phyloP scores from a whole-genome alignment of 1,140 invertebrate genomes.

The Conus ventricosus region DNA sequence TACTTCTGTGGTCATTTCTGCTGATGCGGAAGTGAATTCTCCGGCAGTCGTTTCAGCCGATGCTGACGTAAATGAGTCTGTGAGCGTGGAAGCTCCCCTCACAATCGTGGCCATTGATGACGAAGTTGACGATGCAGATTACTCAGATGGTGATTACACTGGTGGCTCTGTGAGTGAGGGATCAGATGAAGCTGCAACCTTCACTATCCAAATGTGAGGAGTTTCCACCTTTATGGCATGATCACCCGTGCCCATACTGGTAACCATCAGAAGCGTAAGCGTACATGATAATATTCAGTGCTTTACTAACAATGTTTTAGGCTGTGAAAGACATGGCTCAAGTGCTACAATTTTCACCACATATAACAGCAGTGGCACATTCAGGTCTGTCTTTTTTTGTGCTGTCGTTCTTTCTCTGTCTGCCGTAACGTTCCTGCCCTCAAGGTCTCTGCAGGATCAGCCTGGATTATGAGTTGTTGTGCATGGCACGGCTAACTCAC shows the following conservation, averaged over 20 bases:
- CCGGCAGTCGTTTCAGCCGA: neutral
- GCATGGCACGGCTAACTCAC: no score
- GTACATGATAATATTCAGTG: neutral
- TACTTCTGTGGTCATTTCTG: neutral
- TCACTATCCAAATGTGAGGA: neutral
- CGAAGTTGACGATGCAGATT: neutral
- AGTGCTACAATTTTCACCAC: no score
- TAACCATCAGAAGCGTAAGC: no score
- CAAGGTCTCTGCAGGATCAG: no score
- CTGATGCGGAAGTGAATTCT: neutral
- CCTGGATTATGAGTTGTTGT: no score
- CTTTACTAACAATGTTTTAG: neutral
- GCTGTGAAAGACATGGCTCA: neutral
- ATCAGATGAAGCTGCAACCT: neutral
- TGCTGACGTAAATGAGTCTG: neutral
- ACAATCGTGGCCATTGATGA: neutral
- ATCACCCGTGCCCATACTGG: no score
- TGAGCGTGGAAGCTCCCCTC: neutral
- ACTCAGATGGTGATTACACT: neutral
- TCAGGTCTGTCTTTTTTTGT: no score
- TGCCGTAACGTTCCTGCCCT: no score
- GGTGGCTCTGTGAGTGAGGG: neutral
- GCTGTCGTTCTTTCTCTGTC: no score
- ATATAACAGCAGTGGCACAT: no score
- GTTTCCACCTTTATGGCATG: no score